phyloP scores from a whole-genome alignment of 37 sponge, comb jelly and placozoan genomes.

The Aphrocallistes beatrix region DNA sequence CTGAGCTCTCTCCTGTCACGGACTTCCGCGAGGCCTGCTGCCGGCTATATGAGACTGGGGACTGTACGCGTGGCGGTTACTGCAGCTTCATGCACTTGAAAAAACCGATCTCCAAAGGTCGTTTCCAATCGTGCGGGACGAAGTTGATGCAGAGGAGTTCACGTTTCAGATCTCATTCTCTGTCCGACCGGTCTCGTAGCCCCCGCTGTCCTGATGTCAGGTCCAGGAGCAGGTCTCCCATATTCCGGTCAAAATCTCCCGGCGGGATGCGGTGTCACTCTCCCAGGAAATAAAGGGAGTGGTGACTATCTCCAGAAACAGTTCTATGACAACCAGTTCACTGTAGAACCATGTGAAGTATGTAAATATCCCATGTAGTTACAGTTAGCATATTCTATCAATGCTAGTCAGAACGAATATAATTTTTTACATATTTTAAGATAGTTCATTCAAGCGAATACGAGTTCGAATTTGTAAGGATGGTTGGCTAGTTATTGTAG shows the following conservation, averaged over 20 bases:
- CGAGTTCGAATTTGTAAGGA: no score
- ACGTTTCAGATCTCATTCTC: neutral
- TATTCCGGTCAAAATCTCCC: neutral
- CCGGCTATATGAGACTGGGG: conserved; percentile 96
- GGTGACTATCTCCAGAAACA: neutral
- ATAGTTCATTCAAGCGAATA: no score
- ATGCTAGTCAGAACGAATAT: no score
- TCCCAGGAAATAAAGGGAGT: neutral
- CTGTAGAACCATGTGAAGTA: conserved; percentile 20
- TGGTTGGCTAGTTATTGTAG: no score
- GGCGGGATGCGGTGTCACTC: neutral
- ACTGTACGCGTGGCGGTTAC: conserved; percentile 93
- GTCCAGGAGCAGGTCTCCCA: neutral
- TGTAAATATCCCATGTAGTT: no score
- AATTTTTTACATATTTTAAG: no score
- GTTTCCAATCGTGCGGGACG: neutral
- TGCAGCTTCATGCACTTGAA: conserved; percentile 99
- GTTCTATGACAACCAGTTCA: conserved; percentile 59
- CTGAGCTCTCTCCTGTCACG: conserved; percentile 97
- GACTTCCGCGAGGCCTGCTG: conserved; percentile 99
- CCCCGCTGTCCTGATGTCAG: no score
- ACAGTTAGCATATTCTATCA: no score
- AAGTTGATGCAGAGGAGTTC: neutral
- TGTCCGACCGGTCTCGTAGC: neutral
- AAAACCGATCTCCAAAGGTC: conserved; percentile 87